These are phyloP conservation scores for Lepus timidus DNA, from an alignment of 2,113 vertebrate genomes.

Conservation along the genomic window DNA sequence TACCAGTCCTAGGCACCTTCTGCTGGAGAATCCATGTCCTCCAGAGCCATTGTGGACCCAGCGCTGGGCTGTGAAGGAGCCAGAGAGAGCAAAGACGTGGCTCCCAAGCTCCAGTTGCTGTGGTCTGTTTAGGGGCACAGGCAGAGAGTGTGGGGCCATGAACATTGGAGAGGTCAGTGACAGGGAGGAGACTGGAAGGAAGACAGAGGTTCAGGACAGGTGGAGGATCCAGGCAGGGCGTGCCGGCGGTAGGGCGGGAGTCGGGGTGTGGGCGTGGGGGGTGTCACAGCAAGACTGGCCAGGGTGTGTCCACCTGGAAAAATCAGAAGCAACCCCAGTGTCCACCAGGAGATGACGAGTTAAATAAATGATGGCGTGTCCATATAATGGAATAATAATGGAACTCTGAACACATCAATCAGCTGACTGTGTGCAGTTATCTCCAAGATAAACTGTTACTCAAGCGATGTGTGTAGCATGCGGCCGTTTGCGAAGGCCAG, in stretches of 20 bases:
- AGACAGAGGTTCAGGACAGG: not conserved
- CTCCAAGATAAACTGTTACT: not conserved
- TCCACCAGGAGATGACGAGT: not conserved
- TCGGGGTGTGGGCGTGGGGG: not conserved
- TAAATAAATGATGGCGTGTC: not conserved
- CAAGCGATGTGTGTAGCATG: not conserved
- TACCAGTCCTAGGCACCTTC: not conserved
- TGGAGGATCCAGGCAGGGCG: not conserved
- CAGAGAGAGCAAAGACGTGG: not conserved
- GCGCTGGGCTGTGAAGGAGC: not conserved
- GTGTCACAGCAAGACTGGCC: not conserved
- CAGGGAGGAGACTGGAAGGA: not conserved
- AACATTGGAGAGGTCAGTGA: not conserved
- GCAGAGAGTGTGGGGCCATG: not conserved
- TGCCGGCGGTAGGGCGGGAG: not conserved
- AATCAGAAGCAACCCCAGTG: not conserved
- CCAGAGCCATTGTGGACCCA: not conserved
- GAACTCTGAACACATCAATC: constrained; percentile 30
- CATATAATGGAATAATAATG: constrained; percentile 26
- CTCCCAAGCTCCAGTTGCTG: not conserved
- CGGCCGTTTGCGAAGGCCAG: not conserved
- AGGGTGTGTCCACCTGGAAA: not conserved
- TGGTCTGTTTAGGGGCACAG: not conserved
- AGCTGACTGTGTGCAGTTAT: not conserved
- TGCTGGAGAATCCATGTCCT: not conserved